Conservation (phyloP, 1,140 invertebrate genomes). For the Aleiodes sp. region DNA sequence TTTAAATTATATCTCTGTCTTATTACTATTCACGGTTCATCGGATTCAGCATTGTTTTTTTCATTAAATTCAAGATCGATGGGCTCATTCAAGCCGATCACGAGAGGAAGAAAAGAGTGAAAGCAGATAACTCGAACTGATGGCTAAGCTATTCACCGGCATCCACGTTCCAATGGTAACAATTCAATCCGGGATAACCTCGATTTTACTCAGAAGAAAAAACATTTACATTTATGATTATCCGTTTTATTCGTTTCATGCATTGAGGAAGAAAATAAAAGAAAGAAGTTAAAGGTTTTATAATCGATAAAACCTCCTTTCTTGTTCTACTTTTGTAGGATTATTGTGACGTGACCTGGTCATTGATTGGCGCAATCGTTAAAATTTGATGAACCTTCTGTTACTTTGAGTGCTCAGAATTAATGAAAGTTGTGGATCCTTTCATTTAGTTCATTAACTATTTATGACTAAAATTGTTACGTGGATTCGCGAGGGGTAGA, state of each 20-base stretch:
- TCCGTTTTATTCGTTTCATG: too few relatives aligned
- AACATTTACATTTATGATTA: too few relatives aligned
- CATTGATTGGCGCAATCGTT: background rate
- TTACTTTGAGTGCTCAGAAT: too few relatives aligned
- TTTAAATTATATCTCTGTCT: too few relatives aligned
- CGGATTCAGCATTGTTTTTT: too few relatives aligned
- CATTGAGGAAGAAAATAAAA: too few relatives aligned
- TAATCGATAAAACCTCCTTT: too few relatives aligned
- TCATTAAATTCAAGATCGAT: too few relatives aligned
- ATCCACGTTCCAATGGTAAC: background rate
- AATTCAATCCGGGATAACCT: background rate
- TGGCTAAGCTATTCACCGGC: background rate
- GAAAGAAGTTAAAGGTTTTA: too few relatives aligned
- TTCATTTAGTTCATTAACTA: background rate
- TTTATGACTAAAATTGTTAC: constrained; percentile 8
- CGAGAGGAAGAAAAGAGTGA: background rate
- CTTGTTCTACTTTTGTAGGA: background rate
- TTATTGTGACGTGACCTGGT: background rate
- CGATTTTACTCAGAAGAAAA: background rate
- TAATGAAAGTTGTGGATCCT: too few relatives aligned
- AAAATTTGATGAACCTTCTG: too few relatives aligned
- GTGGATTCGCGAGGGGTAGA: background rate
- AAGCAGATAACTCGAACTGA: constrained; percentile 4
- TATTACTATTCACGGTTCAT: too few relatives aligned
- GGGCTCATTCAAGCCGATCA: background rate